Conservation (phyloP, 2,888 invertebrate species). For the Epistrophe eligans region DNA sequence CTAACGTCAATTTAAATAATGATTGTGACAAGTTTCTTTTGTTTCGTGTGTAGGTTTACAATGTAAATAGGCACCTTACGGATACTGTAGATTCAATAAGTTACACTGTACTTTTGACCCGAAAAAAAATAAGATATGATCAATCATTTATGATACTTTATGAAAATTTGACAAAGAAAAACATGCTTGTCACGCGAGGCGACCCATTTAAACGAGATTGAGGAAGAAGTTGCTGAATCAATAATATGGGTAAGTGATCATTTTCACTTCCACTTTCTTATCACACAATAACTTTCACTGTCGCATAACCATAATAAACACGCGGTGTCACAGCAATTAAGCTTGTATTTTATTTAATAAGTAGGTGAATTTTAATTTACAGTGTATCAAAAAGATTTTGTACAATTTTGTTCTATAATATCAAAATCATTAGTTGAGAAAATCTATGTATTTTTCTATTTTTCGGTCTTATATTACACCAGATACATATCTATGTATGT, state of each 20-base stretch:
- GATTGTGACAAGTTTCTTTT: too few relatives aligned
- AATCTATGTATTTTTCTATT: too few relatives aligned
- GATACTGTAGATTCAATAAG: too few relatives aligned
- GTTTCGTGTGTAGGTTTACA: too few relatives aligned
- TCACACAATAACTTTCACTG: conserved; percentile 20
- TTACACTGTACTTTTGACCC: too few relatives aligned
- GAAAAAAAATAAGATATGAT: too few relatives aligned
- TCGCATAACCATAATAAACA: conserved; percentile 10
- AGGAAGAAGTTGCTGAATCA: neutral
- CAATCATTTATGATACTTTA: too few relatives aligned
- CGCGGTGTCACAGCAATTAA: neutral
- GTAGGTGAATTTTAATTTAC: neutral
- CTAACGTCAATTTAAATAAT: too few relatives aligned
- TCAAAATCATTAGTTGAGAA: neutral
- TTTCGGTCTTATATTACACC: too few relatives aligned
- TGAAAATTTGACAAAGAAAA: neutral
- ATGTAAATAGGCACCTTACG: too few relatives aligned
- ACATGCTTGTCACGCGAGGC: neutral
- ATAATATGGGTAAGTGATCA: neutral
- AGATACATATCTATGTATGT: too few relatives aligned
- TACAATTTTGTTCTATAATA: neutral
- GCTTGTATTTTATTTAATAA: neutral
- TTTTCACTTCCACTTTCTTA: conserved; percentile 31
- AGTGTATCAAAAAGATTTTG: neutral
- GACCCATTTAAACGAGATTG: neutral